Base-by-base conservation (phyloP, 1,140 invertebrate genomes). In the Bombyx mori region DNA sequence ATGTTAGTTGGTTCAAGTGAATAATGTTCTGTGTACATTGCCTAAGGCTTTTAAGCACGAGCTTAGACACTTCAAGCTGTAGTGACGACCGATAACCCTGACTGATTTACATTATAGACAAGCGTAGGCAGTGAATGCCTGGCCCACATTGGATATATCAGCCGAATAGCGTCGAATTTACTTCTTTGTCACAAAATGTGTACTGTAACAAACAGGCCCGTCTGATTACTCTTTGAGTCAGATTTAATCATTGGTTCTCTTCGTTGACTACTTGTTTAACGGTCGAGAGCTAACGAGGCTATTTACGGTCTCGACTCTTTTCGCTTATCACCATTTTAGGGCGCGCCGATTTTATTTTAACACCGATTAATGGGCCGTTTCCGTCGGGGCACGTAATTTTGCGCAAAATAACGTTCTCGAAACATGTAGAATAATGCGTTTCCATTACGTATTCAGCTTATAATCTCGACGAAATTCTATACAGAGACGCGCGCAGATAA, bases 391-490 rank as follows among this genome's bases (percentile, higher is more conserved):
- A 49, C 54, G 46, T 48, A 48, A 56, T 48, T 49, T 56, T 46
- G 46, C 35, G 12, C 54, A 44, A 48, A 56, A 56, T 48, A 56
- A 49, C 42, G 9, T 42, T 6, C 35, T 9, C 42, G 44, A 54
- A 46, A 56, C 47, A 12, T 12, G 63, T 63, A 74, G 61, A 73
- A 74, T 77, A 77, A 71, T 71, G 66, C 59, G 65, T 74, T 71
- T 69, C 63, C 70, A 82, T 84, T 82, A 80, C 68, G 73, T 79
- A 84, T 84, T 76, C 81, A 75, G 67, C 52, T 62, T 68, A 76
- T 83, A 80, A 83, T 79, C 77, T 79, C 70, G 60, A 82, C 78
- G 69, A 82, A 86, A 83, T 79, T 78, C 70, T 78, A 65, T 82
- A 74, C 65, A 68, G 61, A 62, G 68, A 66, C 61, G 66, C 64